A percentile compares a stretch with the other conserved stretches of the same genome.
phyloP scores from a whole-genome alignment of 2,888 invertebrate species.

The Orthonychiurus folsomi region DNA sequence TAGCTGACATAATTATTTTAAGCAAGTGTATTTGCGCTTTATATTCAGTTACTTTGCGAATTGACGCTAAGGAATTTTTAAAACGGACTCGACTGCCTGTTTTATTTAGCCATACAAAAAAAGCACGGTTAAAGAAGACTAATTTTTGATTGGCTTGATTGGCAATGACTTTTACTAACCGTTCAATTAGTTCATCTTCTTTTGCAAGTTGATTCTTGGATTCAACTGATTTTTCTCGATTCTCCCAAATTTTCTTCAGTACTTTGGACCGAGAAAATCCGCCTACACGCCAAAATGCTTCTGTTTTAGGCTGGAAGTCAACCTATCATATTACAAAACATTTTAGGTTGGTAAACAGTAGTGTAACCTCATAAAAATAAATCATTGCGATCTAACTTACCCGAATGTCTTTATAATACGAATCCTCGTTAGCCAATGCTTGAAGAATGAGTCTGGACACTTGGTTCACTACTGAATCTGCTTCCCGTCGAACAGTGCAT shows the following conservation, averaged over 20 bases:
- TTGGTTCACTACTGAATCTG: not conserved
- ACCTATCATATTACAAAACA: no score
- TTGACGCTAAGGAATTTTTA: no score
- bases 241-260: slow-evolving; percentile 46
- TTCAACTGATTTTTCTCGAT: slow-evolving; percentile 26
- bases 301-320: slow-evolving; percentile 67
- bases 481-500: slow-evolving; percentile 1
- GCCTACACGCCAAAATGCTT: slow-evolving; percentile 78
- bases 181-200: not conserved
- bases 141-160: no score
- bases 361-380: no score
- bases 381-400: no score
- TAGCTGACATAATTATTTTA: not conserved
- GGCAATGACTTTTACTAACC: no score
- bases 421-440: slow-evolving; percentile 12
- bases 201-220: slow-evolving; percentile 20
- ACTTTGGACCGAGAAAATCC: slow-evolving; percentile 55
- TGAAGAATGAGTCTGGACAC: slow-evolving; percentile 3
- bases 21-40: no score
- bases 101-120: no score
- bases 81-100: no score
- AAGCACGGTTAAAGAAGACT: no score
- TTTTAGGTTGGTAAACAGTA: no score
- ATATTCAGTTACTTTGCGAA: no score
- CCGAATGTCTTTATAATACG: slow-evolving; percentile 9